phyloP scores from a whole-genome alignment of 2,113 vertebrate species.

The Colius striatus region DNA sequence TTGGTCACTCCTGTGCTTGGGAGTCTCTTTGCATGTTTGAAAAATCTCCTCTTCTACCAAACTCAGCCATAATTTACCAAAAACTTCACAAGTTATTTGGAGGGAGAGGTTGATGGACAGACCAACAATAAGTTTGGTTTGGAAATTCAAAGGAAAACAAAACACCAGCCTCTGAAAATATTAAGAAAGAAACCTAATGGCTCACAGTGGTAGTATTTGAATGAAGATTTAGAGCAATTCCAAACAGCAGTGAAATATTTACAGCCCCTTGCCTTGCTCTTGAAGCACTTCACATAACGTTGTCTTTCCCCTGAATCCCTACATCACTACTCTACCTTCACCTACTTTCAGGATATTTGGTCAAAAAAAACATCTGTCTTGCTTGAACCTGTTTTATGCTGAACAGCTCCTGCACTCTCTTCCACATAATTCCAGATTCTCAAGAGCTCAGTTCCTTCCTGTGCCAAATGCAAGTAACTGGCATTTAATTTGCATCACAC shows the following conservation, averaged over 20 bases:
- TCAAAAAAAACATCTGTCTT: not conserved
- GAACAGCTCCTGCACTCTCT: not conserved
- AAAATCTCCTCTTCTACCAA: not conserved
- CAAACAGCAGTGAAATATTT: not conserved
- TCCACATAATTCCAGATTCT: not conserved
- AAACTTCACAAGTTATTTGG: not conserved
- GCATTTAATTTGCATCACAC: no score
- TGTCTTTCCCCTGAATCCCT: not conserved
- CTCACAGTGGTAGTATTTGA: not conserved
- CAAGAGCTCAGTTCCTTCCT: not conserved
- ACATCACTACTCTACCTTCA: not conserved
- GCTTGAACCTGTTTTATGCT: not conserved
- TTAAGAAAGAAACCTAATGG: not conserved
- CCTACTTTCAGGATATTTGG: not conserved
- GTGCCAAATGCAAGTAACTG: fast-evolving
- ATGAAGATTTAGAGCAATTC: not conserved
- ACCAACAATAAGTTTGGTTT: not conserved
- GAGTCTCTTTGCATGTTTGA: not conserved
- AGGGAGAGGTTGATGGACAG: not conserved
- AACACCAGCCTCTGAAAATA: not conserved
- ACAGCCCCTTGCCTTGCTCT: not conserved
- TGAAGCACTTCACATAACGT: not conserved
- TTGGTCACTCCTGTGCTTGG: not conserved
- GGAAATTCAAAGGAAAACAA: not conserved
- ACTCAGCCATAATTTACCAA: not conserved